Evolutionary conservation across 2,888 invertebrate genomes (phyloP), one percentile per base, ranked within the genome.

Genomic region (Hyposoter dolosus): DNA sequence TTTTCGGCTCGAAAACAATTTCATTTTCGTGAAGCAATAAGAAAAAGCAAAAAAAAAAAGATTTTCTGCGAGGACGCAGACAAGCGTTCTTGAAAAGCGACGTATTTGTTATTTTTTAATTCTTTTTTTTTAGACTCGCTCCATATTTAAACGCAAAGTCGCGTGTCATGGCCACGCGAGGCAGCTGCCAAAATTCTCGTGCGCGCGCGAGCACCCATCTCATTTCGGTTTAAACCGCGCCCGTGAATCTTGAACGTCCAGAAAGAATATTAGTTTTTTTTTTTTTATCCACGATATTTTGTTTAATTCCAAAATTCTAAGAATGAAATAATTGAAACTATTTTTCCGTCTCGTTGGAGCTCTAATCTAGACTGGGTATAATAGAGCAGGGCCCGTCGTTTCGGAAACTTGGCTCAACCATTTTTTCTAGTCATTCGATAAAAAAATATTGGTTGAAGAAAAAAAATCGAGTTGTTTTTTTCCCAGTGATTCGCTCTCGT

Each of bases 91-190:
- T 84, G 82, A 83, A 79, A 86, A 83, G 53, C 79, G 40, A 56
- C 63, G 68, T 72, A 80, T 85, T 85, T 87, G 82, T 82, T 75
- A 28, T 43, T 45, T 63, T 63, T 32, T 43, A 35, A 60, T 40
- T 43, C 28, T 75, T 81, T 81, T 56, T 32, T 56, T 86, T 87
- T 84, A 85, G 82, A 78, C 81, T 71, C 79, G 83, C 71, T 86
- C 83, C 84, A 87, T 88, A 88, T 89, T 87, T 89, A 88, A 87
- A 86, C 87, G 71, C 75, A 87, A 87, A 90, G 87, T 79, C 86
- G 89, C 89, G 82, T 90, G 85, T 91, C 89, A 90, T 83, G 89
- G 88, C 88, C 88, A 86, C 71, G 69, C 72, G 87, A 79, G 82
- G 74, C 65, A 66, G 80, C 65, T 91, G 91, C 90, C 89, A 90